Percentiles rank a stretch among this genome's conserved stretches.
These are phyloP conservation scores for Hemiprocne comata DNA, from an alignment of 2,113 vertebrate genomes.

Conservation along the genomic window DNA sequence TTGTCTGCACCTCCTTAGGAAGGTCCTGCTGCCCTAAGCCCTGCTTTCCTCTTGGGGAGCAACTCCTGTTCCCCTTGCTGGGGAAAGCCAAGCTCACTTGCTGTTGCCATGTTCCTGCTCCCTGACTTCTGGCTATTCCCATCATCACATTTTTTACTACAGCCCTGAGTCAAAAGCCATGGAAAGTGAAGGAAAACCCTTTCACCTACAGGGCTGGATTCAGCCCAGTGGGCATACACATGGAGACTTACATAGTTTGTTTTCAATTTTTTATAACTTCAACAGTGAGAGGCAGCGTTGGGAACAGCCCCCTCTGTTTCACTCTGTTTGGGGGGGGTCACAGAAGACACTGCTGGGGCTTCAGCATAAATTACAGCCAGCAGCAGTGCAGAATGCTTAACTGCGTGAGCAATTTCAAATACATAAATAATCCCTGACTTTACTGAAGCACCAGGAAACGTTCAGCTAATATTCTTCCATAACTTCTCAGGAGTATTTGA, in stretches of 20 bases:
- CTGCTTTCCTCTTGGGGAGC: not conserved
- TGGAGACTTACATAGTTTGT: not conserved
- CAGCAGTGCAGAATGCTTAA: not conserved
- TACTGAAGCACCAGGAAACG: not conserved
- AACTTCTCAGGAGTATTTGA: not conserved
- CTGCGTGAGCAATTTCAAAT: not conserved
- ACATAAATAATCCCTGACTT: constrained; percentile 27
- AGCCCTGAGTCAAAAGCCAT: not conserved
- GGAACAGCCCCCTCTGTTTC: not conserved
- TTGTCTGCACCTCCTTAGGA: not conserved
- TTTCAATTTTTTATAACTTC: constrained; percentile 40
- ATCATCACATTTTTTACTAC: not conserved
- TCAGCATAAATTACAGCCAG: not conserved
- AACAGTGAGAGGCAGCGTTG: not conserved
- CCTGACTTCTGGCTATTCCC: not conserved
- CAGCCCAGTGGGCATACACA: not conserved
- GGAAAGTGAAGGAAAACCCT: not conserved
- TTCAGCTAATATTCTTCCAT: not conserved
- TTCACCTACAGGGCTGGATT: not conserved
- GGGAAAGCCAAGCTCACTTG: not conserved
- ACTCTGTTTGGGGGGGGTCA: not conserved
- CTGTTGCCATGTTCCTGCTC: not conserved
- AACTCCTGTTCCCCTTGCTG: not conserved
- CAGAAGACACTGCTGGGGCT: not conserved
- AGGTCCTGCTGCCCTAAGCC: not conserved